Percentiles rank a stretch among this genome's conserved stretches.
Conservation (phyloP, 2,797 vertebrate genomes). For the Epinephelus malabaricus region DNA sequence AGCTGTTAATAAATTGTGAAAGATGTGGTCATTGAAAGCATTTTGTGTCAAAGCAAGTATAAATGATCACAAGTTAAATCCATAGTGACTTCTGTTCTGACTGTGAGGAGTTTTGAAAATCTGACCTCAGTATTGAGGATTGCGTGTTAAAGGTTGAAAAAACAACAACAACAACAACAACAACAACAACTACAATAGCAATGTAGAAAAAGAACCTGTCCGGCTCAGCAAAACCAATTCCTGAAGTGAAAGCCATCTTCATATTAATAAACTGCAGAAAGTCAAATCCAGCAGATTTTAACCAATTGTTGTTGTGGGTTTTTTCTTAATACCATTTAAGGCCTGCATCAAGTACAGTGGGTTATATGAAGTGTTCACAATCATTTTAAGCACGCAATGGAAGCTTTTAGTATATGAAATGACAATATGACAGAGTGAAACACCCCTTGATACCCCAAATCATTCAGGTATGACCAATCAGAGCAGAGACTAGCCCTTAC, state of each 20-base stretch:
- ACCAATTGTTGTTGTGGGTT: slow-evolving; percentile 5
- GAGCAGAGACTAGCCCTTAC: neutral
- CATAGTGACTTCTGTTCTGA: neutral
- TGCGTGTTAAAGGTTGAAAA: neutral
- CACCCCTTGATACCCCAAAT: slow-evolving; percentile 8
- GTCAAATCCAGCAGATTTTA: slow-evolving; percentile 57
- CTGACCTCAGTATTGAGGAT: neutral
- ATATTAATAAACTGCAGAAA: slow-evolving; percentile 78
- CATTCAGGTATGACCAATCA: slow-evolving; percentile 59
- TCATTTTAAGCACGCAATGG: slow-evolving; percentile 46
- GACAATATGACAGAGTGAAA: slow-evolving; percentile 30
- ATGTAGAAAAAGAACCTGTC: slow-evolving; percentile 66
- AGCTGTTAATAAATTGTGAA: neutral
- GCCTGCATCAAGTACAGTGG: slow-evolving; percentile 13
- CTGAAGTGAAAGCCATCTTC: slow-evolving; percentile 83
- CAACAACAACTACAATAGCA: slow-evolving; percentile 61
- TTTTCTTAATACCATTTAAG: slow-evolving; percentile 54
- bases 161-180: neutral
- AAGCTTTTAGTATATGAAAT: slow-evolving; percentile 68
- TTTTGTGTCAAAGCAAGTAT: no score
- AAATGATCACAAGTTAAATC: no score
- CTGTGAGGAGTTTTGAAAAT: neutral
- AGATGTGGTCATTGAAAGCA: neutral
- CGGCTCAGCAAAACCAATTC: slow-evolving; percentile 85
- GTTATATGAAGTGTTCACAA: slow-evolving; percentile 32